These are phyloP conservation scores for Platycheirus rosarum DNA, from an alignment of 2,888 invertebrate genomes.

Conservation along the genomic window DNA sequence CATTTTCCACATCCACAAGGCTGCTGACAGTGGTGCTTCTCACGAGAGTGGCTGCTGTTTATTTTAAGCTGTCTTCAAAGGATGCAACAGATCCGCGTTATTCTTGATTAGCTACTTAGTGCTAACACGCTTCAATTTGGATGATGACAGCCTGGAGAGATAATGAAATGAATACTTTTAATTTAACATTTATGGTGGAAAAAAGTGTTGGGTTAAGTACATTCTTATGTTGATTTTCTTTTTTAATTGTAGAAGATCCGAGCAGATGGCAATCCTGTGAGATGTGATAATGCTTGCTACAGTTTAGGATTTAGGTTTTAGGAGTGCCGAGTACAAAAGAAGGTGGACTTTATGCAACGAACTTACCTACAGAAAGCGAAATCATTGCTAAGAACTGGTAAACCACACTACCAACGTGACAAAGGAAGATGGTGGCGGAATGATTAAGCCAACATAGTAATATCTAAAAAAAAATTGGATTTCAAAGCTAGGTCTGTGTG, in stretches of 20 bases:
- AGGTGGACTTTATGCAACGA: too few species aligned
- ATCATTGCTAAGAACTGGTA: too few species aligned
- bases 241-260: too few species aligned
- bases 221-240: slow-evolving; percentile 55
- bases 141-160: slow-evolving; percentile 23
- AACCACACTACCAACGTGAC: too few species aligned
- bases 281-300: not conserved
- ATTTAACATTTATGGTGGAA: not conserved
- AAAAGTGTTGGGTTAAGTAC: slow-evolving; percentile 46
- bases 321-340: too few species aligned
- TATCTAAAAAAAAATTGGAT: too few species aligned
- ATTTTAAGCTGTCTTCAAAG: slow-evolving; percentile 22
- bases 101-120: slow-evolving; percentile 41
- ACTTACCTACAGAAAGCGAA: too few species aligned
- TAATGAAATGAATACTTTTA: slow-evolving; percentile 16
- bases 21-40: slow-evolving; percentile 54
- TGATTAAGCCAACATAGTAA: too few species aligned
- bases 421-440: too few species aligned
- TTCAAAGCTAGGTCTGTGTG: too few species aligned
- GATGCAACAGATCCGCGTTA: slow-evolving; percentile 18
- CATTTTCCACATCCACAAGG: slow-evolving; percentile 2
- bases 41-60: slow-evolving; percentile 18
- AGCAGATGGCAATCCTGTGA: slow-evolving; percentile 6
- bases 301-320: too few species aligned
- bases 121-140: slow-evolving; percentile 65